Conservation (phyloP, 2,797 vertebrate species). For the Enteromius mattozi region DNA sequence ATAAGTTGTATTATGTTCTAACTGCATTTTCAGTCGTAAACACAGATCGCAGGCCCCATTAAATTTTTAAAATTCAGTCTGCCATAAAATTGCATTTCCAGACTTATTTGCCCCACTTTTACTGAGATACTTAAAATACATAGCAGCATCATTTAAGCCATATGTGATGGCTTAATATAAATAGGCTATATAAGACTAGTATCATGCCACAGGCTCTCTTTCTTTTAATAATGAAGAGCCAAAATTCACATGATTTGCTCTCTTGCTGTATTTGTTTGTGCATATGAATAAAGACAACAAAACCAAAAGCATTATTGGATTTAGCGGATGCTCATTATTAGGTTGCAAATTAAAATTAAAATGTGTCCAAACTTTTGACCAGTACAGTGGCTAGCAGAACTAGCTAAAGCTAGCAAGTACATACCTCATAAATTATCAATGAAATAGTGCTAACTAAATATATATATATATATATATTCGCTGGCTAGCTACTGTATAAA, state of each 20-base stretch:
- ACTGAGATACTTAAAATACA: not conserved
- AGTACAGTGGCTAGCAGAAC: no score
- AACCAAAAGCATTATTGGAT: not conserved
- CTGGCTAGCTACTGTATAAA: no score
- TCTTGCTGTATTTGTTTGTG: not conserved
- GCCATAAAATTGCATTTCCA: not conserved
- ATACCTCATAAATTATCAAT: no score
- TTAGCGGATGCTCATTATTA: no score
- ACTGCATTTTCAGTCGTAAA: not conserved
- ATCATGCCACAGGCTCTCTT: constrained; percentile 38
- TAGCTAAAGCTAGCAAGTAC: no score
- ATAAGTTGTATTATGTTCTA: not conserved
- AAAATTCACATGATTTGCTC: not conserved
- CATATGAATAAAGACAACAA: not conserved
- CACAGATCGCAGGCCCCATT: not conserved
- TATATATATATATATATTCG: no score
- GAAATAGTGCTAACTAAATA: no score
- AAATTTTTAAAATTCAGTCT: not conserved
- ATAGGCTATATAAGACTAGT: not conserved
- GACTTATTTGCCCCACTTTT: not conserved
- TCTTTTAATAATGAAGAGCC: constrained; percentile 21
- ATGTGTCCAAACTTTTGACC: no score
- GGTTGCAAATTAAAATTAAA: no score
- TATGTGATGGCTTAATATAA: constrained; percentile 9
- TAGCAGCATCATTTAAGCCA: not conserved